Base-by-base conservation (phyloP, 2,797 vertebrate species). In the Crax fasciolata region DNA sequence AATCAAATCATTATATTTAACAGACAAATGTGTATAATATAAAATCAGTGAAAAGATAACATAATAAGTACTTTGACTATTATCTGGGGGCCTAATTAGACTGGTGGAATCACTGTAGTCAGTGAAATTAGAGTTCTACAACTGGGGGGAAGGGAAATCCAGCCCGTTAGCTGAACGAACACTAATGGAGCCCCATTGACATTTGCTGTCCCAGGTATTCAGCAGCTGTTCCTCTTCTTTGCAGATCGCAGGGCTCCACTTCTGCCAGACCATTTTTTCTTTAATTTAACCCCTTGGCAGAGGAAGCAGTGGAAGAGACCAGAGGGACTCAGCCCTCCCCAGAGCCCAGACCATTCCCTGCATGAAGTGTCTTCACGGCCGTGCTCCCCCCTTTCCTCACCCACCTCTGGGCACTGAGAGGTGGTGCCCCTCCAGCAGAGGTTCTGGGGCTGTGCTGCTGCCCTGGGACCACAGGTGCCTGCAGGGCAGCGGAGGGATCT, bases 81-180 rank as follows among this genome's bases (percentile, higher is more conserved):
- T 96, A 95, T 96, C 96, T 96, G 43, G 93, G 92, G 87, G 93
- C 92, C 95, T 96, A 96, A 94, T 97, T 97, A 96, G 77, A 61
- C 84, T 41, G 52, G 74, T 88, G 72, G 83, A 96, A 94, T 94
- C 91, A 91, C 63, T 93, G 83, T 68, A 95, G 85, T 93, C 86
- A 90, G 93, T 90, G 84, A 94, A 96, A 93, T 94, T 91, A 77
- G 71, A 93, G 80, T 94, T 88, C 27, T 32, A 87, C 80, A 92
- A 91, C 61, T 55, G 27, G 78, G 87, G 87, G 90, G 90, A 94
- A 95, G 86, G 90, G 71, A 95, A 94, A 89, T 74, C 66, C 74
- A 93, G 71, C 80, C 87, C 94, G 83, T 88, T 54, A 91, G 86
- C 24, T 3, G 77, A 87, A 84, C 35, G 89, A 94, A 91, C 14